Base-by-base conservation (phyloP, 2,888 invertebrate species). In the Heteromyza rotundicornis region DNA sequence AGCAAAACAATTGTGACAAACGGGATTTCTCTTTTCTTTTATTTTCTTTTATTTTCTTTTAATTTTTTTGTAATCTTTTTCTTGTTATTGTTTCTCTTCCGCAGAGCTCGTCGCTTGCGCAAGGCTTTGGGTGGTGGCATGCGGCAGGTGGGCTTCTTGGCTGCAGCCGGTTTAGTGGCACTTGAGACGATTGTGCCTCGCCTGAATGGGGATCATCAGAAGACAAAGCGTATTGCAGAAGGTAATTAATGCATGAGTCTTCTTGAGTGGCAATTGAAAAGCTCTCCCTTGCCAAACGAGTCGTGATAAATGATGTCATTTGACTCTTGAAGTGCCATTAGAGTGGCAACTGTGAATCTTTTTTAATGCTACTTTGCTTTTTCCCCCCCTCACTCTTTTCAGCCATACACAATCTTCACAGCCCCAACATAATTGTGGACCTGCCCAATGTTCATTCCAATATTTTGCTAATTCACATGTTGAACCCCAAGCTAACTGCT, bases 91-190 rank as follows among this genome's bases (percentile, higher is more conserved):
- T n/a, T n/a, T n/a, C n/a, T n/a, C n/a, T n/a, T n/a, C n/a, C n/a
- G 12, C 27, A 94, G 94, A 75, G 95, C 95, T 0, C 87, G 89
- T 10, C 88, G 94, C 58, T 73, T 89, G 44, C 87, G 96, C 59
- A 97, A 98, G 85, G 92, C 90, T 52, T 81, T 98, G 49, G 98
- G 98, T 20, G 98, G 98, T 27, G 96, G 92, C 1, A 94, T 96
- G 95, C 86, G 98, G 60, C 98, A 98, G 84, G 89, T 87, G 44
- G 98, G 98, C 3, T 86, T 97, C 52, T 77, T 98, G 57, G 97
- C 96, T 0, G 96, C 96, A 0, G 93, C 96, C 1, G 96, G 95
- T 0, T 75, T 94, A 2, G 90, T 93, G 23, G 92, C 94, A 0
- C 80, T 98, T n/a, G 90, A 94, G 61, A 89, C 91, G 65, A 89